Conservation (phyloP, 2,888 invertebrate genomes). For the Metacarcinus magister region DNA sequence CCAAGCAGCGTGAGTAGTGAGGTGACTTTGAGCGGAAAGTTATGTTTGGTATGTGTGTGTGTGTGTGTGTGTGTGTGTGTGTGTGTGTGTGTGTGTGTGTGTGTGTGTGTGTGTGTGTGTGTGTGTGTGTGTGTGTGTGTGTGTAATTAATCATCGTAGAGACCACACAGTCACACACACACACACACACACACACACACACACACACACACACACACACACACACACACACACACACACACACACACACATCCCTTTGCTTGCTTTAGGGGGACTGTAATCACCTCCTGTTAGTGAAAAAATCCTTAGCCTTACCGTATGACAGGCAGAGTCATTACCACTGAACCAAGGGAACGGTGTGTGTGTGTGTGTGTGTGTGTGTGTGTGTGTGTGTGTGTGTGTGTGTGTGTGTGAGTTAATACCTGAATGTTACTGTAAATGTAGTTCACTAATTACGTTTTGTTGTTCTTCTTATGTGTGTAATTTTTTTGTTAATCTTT, state of each 20-base stretch:
- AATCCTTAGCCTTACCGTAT: background rate
- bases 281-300: background rate
- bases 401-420: background rate
- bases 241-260: too few species aligned
- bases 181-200: conserved; percentile 53
- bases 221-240: conserved; percentile 49
- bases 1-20: background rate
- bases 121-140: too few species aligned
- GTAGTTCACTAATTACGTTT: background rate
- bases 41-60: background rate
- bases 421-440: background rate
- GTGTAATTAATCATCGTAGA: background rate
- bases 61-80: background rate
- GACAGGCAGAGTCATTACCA: too few species aligned
- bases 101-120: too few species aligned
- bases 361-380: conserved; percentile 14
- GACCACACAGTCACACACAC: conserved; percentile 31
- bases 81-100: background rate
- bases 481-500: background rate
- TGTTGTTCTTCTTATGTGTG: background rate
- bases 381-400: background rate
- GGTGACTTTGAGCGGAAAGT: too few species aligned
- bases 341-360: too few species aligned
- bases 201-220: conserved; percentile 46
- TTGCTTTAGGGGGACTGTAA: too few species aligned